Base-by-base conservation (phyloP, 2,113 vertebrate genomes). In the Empidonax alnorum region DNA sequence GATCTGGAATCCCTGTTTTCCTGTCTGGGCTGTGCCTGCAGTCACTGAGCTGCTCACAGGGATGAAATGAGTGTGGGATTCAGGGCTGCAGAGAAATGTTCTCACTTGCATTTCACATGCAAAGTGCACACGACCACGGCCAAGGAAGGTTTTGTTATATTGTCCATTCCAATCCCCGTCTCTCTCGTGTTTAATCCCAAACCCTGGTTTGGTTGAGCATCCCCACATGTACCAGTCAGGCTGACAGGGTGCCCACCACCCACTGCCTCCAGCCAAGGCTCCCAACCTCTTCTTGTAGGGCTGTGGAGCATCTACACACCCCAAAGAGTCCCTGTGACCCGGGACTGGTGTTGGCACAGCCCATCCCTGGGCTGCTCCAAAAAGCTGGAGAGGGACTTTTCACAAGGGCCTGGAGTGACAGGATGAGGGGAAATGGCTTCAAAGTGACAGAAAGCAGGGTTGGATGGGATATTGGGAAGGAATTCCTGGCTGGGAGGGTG, bases 401-500 rank as follows among this genome's bases (percentile, higher is more conserved):
- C 35, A 44, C 18, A 22, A 27, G 17, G 58, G 6, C 25, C 5
- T 12, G 39, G 55, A 52, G 22, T 18, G 37, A 31, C 27, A 78
- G 55, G 46, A 69, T 27, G 9, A 35, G 7, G 15, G 44, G 31
- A 58, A 37, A 37, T 33, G 59, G 76, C 27, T 52, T 66, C 49
- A 10, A 31, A 18, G 9, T 58, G 59, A 35, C 41, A 35, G 25
- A 65, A 58, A 17, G 20, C n/a, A 49, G 30, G 16, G 30, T 18
- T 56, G 10, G 18, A 58, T 8, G 9, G 11, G 27, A 1, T 22
- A 3, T 42, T 33, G 58, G 30, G 25, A 3, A 80, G 67, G 1
- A 50, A 65, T 73, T 50, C 0, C 0, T 72, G n/a, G 24, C 35
- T 73, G 35, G 2, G 1, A 56, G 35, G 41, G 41, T 55, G 74